Conservation (phyloP, 1,140 invertebrate genomes). For the Drosophila ficusphila region DNA sequence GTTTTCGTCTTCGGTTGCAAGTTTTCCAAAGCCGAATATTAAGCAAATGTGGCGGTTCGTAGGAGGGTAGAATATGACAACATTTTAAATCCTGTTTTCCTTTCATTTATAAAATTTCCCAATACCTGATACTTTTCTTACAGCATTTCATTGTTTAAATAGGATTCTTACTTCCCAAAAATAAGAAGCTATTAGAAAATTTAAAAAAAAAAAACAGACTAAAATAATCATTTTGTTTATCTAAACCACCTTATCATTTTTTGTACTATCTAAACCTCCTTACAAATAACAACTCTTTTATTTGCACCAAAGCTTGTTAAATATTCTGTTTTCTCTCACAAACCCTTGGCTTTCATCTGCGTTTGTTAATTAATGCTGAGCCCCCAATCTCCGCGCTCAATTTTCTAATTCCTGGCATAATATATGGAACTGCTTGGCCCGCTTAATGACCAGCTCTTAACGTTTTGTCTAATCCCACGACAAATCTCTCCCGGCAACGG, state of each 20-base stretch:
- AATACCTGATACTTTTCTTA: too few relatives aligned
- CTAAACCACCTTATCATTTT: too few relatives aligned
- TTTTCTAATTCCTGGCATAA: slow-evolving; percentile 27
- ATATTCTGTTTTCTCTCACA: background rate
- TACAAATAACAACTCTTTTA: too few relatives aligned
- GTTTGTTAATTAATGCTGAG: slow-evolving; percentile 30
- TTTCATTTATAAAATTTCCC: background rate
- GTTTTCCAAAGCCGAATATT: background rate
- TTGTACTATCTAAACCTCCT: too few relatives aligned
- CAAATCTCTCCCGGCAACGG: slow-evolving; percentile 63
- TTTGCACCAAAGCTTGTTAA: too few relatives aligned
- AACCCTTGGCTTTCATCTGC: slow-evolving; percentile 17
- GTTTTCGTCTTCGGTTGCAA: slow-evolving; percentile 15
- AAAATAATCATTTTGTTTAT: too few relatives aligned
- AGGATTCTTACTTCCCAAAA: too few relatives aligned
- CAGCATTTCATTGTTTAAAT: too few relatives aligned
- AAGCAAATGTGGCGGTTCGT: too few relatives aligned
- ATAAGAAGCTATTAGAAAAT: too few relatives aligned
- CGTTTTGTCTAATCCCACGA: slow-evolving; percentile 68
- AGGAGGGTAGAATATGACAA: background rate
- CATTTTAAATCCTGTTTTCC: background rate
- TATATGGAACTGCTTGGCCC: slow-evolving; percentile 42
- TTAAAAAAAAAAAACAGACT: too few relatives aligned
- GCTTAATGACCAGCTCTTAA: slow-evolving; percentile 71
- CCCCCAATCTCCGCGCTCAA: slow-evolving; percentile 6